Conservation (phyloP, 1,140 invertebrate species). For the Rhagoletis zephyria region DNA sequence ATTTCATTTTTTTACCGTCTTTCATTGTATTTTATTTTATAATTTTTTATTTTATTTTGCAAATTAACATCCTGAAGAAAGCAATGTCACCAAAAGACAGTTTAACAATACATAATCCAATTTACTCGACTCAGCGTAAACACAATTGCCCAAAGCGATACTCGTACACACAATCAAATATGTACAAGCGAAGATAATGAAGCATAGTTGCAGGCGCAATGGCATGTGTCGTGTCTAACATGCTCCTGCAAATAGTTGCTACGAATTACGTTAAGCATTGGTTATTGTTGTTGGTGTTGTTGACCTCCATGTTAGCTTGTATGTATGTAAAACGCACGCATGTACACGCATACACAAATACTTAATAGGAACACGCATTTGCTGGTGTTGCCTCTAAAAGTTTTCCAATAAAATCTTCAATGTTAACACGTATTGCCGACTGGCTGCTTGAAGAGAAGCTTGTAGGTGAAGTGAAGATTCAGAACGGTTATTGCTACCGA, state of each 20-base stretch:
- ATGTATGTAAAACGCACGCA: conserved; percentile 6
- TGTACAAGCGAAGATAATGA: not conserved
- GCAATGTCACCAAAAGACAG: not conserved
- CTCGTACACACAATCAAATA: no score
- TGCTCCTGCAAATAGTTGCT: not conserved
- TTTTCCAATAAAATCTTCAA: conserved; percentile 45
- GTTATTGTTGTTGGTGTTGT: not conserved
- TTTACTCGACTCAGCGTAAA: not conserved
- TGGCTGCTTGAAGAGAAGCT: no score
- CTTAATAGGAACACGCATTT: not conserved
- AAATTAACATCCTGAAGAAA: not conserved
- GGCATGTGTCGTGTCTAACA: not conserved
- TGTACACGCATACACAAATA: not conserved
- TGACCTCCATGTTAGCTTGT: not conserved
- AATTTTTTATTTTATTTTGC: not conserved
- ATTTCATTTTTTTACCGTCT: no score
- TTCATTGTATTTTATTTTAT: no score
- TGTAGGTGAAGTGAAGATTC: not conserved
- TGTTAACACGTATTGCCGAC: not conserved
- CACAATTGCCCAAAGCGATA: not conserved
- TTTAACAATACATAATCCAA: not conserved
- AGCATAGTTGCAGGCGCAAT: conserved; percentile 23
- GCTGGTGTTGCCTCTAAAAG: not conserved
- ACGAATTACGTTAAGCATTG: not conserved
- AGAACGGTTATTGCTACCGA: not conserved